phyloP scores from a whole-genome alignment of 1,140 invertebrate genomes.

The honey bee (Apis mellifera) region DNA sequence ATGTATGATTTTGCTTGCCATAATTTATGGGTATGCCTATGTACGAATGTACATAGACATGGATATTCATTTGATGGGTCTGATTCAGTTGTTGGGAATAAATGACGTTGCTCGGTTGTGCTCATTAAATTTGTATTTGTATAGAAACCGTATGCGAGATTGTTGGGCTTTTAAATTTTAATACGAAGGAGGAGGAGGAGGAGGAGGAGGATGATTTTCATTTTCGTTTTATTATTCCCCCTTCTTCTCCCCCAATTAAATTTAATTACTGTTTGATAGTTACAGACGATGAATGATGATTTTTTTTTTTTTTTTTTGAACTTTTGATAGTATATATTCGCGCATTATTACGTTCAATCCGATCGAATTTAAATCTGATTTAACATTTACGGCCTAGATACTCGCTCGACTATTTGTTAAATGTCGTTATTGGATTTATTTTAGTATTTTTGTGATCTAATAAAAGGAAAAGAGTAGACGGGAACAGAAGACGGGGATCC shows the following conservation, averaged over 20 bases:
- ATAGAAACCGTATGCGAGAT: background rate
- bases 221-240: too few relatives aligned
- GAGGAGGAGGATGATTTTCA: background rate
- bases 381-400: background rate
- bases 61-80: background rate
- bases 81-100: background rate
- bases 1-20: conserved; percentile 24
- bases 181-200: background rate
- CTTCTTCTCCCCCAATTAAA: too few relatives aligned
- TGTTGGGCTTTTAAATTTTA: background rate
- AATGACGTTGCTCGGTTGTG: background rate
- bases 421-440: background rate
- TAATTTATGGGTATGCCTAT: conserved; percentile 52
- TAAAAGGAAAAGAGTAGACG: background rate
- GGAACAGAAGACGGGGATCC: too few relatives aligned
- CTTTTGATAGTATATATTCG: too few relatives aligned
- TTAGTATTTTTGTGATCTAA: background rate
- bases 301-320: too few relatives aligned
- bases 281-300: too few relatives aligned
- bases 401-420: background rate
- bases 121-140: background rate
- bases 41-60: background rate
- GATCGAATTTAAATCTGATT: too few relatives aligned
- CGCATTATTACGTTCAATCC: too few relatives aligned
- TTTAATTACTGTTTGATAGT: too few relatives aligned